Evolutionary conservation across 1,140 invertebrate genomes (phyloP).

Genomic region (Tribolium madens): DNA sequence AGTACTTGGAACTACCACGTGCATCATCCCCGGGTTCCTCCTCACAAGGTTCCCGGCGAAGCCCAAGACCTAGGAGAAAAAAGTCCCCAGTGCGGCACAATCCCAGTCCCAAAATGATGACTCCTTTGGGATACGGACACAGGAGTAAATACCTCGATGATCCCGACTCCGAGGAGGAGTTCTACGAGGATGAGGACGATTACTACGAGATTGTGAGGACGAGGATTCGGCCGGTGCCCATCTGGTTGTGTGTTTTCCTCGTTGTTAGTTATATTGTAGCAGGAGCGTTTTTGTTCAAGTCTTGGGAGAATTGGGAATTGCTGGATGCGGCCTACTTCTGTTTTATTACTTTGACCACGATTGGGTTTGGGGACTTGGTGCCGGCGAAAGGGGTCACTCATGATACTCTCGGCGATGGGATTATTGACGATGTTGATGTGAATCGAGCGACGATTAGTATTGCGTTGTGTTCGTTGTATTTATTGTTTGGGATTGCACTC

Average conservation of each 20-base stretch:
- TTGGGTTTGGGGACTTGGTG: constrained; percentile 95
- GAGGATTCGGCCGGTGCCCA: constrained; percentile 82
- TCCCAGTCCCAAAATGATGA: constrained; percentile 75
- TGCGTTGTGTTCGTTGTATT: constrained; percentile 91
- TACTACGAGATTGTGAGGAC: constrained; percentile 61
- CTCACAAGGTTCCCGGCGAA: constrained; percentile 24
- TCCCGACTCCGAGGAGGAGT: constrained; percentile 67
- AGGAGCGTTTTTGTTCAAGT: constrained; percentile 86
- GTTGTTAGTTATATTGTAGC: constrained; percentile 91
- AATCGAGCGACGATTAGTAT: constrained; percentile 82
- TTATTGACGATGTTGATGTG: constrained; percentile 43
- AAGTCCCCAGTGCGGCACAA: constrained; percentile 60
- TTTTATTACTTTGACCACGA: constrained; percentile 95
- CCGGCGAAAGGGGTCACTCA: constrained; percentile 83
- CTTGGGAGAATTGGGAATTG: constrained; percentile 90
- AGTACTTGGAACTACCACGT: constrained; percentile 59
- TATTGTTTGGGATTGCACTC: constrained; percentile 96
- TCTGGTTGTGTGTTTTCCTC: constrained; percentile 90
- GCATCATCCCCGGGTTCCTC: constrained; percentile 23
- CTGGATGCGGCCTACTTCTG: constrained; percentile 95
- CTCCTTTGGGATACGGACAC: constrained; percentile 75
- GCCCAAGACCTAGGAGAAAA: constrained; percentile 39
- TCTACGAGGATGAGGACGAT: constrained; percentile 59
- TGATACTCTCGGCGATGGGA: constrained; percentile 45
- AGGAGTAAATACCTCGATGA: constrained; percentile 70